Evolutionary conservation across 2,888 invertebrate genomes (phyloP).

Genomic region (Perdita meconis): DNA sequence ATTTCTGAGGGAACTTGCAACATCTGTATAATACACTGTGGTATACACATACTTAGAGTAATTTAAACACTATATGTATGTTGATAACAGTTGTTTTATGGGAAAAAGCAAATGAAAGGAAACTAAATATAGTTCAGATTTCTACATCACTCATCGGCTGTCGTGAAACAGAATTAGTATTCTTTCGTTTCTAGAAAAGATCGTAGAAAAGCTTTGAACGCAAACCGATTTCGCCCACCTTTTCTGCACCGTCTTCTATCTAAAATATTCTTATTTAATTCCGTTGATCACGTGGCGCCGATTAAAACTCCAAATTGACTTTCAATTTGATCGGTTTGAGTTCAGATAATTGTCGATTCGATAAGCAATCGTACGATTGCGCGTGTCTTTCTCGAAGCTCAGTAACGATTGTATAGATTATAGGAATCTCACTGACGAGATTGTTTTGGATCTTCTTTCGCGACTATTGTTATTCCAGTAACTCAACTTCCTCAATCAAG

Average conservation of each 20-base stretch:
- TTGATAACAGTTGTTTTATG: too few relatives aligned
- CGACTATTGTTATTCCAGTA: neutral
- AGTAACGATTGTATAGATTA: conserved; percentile 72
- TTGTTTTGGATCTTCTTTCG: conserved; percentile 5
- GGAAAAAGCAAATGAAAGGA: too few relatives aligned
- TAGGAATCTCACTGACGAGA: conserved; percentile 29
- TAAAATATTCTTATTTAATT: conserved; percentile 23
- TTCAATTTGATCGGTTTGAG: conserved; percentile 24
- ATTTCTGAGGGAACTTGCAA: too few relatives aligned
- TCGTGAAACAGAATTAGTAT: neutral
- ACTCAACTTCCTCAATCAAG: neutral
- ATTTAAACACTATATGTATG: too few relatives aligned
- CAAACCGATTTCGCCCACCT: neutral
- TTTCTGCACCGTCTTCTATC: neutral
- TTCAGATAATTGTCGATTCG: conserved; percentile 24
- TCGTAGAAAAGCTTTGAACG: conserved; percentile 15
- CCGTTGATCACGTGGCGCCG: neutral
- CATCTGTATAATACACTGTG: too few relatives aligned
- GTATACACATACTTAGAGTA: too few relatives aligned
- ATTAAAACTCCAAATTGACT: conserved; percentile 32
- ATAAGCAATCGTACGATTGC: conserved; percentile 45
- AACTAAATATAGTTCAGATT: too few relatives aligned
- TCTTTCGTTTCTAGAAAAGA: too few relatives aligned
- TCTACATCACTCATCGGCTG: neutral
- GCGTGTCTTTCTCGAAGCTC: conserved; percentile 66